A percentile compares a stretch with the other conserved stretches of the same genome.
Evolutionary conservation across 30 jellyfish, hydroid and myxozoan genomes (phyloP).

Genomic region (Aurelia coerulea): DNA sequence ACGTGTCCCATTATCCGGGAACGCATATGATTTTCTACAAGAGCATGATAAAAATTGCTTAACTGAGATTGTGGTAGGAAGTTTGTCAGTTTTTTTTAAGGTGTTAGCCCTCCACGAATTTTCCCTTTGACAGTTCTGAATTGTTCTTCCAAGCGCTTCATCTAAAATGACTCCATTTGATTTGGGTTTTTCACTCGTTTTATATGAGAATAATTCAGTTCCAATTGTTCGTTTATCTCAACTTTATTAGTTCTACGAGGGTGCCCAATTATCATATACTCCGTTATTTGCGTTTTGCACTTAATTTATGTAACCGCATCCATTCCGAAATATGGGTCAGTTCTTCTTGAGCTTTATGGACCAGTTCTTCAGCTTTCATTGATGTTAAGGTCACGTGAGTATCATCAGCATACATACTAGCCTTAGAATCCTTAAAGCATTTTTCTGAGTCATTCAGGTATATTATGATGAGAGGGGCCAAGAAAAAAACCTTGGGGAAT

Average conservation of each 20-base stretch:
- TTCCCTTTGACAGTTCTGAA: background rate
- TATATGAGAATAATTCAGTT: background rate
- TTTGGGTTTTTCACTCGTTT: constrained; percentile 5
- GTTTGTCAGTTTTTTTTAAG: constrained; percentile 12
- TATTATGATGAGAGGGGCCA: no score
- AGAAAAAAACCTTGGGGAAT: no score
- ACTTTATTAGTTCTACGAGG: background rate
- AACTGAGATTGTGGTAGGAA: constrained; percentile 7
- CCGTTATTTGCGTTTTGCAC: background rate
- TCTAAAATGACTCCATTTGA: background rate
- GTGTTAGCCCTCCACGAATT: constrained; percentile 4
- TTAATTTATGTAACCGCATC: background rate
- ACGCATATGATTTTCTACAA: no score
- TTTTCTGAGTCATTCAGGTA: no score
- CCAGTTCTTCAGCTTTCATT: background rate
- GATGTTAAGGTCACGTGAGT: background rate
- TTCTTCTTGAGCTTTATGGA: constrained; percentile 1
- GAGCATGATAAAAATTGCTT: background rate
- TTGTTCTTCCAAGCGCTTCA: constrained; percentile 22
- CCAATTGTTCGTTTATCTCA: background rate
- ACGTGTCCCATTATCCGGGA: no score
- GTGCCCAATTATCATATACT: no score
- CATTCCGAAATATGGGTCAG: background rate
- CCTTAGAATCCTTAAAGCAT: no score
- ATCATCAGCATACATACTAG: no score